Evolutionary conservation across 2,797 vertebrate species (phyloP).

Genomic region (Chromobotia macracanthus): DNA sequence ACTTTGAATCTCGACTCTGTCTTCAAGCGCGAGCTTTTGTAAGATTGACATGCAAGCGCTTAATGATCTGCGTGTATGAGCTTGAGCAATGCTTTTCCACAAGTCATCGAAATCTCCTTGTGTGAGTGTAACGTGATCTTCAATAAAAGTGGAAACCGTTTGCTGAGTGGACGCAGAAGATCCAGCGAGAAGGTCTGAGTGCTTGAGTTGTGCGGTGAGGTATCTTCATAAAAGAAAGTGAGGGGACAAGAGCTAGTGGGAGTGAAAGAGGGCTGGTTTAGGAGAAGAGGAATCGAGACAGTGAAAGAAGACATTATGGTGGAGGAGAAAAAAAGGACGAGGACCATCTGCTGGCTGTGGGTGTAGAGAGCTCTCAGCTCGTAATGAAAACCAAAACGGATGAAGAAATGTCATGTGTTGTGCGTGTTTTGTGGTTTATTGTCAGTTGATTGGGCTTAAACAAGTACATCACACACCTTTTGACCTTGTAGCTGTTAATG

Average conservation of each 20-base stretch:
- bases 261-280: constrained; percentile 54
- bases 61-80: constrained; percentile 9
- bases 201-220: constrained; percentile 28
- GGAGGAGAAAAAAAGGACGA: constrained; percentile 54
- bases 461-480: constrained; percentile 33
- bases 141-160: not conserved
- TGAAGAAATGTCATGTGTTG: not conserved
- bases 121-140: not conserved
- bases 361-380: constrained; percentile 28
- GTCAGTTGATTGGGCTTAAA: constrained; percentile 7
- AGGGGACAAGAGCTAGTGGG: constrained; percentile 49
- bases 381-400: constrained; percentile 6
- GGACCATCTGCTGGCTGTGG: constrained; percentile 62
- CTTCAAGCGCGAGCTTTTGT: constrained; percentile 1
- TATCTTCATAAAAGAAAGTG: constrained; percentile 48
- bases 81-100: constrained; percentile 20
- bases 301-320: constrained; percentile 52
- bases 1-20: constrained; percentile 1
- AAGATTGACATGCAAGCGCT: constrained; percentile 27
- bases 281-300: constrained; percentile 54
- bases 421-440: constrained; percentile 1
- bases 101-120: not conserved
- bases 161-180: not conserved
- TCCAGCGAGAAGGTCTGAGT: constrained; percentile 32
- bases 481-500: constrained; percentile 37